A percentile compares a stretch with the other conserved stretches of the same genome.
Conservation (phyloP, 2,888 invertebrate genomes). For the Meandrusa payeni region DNA sequence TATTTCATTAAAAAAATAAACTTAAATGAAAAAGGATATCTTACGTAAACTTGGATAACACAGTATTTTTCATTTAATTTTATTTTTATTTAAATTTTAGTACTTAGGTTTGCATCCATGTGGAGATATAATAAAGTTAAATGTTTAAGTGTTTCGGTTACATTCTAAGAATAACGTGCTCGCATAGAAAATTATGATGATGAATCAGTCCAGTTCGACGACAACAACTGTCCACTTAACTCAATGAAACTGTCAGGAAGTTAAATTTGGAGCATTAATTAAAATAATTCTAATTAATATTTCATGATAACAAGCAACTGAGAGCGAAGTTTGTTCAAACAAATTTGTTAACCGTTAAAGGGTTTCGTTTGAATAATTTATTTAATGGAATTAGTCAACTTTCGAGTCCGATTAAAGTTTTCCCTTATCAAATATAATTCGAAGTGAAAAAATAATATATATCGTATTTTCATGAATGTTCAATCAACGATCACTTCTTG, state of each 20-base stretch:
- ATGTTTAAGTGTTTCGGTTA: too few species aligned
- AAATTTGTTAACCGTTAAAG: slow-evolving; percentile 23
- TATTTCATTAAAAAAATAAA: too few species aligned
- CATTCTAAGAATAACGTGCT: too few species aligned
- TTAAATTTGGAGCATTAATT: slow-evolving; percentile 22
- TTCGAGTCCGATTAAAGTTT: slow-evolving; percentile 17
- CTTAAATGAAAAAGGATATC: too few species aligned
- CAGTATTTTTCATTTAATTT: too few species aligned
- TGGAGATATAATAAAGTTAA: too few species aligned
- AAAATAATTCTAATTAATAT: slow-evolving; percentile 24
- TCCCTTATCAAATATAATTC: slow-evolving; percentile 1
- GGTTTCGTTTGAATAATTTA: slow-evolving; percentile 24
- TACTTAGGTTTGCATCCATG: too few species aligned
- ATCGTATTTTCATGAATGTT: too few species aligned
- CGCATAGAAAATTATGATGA: slow-evolving; percentile 4
- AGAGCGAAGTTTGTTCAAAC: slow-evolving; percentile 23
- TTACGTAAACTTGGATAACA: too few species aligned
- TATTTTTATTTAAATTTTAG: too few species aligned
- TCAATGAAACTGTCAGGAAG: slow-evolving; percentile 17
- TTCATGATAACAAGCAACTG: slow-evolving; percentile 22
- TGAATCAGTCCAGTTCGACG: neutral
- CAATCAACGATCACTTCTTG: too few species aligned
- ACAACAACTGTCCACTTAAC: slow-evolving; percentile 8
- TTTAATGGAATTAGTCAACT: slow-evolving; percentile 20
- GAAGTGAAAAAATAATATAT: neutral